Conservation (phyloP, 2,888 invertebrate genomes). For the Cerastis leucographa region DNA sequence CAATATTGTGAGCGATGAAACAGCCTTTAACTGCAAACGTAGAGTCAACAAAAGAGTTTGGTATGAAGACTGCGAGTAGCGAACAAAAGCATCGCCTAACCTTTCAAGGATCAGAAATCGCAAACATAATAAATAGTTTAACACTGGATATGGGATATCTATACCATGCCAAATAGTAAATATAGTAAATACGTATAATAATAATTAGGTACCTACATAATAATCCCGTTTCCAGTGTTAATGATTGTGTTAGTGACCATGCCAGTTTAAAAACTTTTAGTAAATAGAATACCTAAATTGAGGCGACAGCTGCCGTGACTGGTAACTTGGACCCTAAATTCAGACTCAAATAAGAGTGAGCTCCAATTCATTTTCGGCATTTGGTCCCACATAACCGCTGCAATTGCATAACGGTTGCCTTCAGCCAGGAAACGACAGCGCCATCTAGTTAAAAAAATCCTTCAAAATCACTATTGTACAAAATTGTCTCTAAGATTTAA, state of each 20-base stretch:
- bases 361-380: background rate
- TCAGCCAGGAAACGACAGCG: background rate
- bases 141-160: too few species aligned
- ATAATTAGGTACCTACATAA: too few species aligned
- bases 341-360: background rate
- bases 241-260: too few species aligned
- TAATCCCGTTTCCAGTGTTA: too few species aligned
- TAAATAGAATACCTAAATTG: too few species aligned
- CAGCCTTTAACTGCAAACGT: slow-evolving; percentile 33
- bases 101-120: background rate
- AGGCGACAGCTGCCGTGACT: background rate
- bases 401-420: background rate
- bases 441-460: background rate
- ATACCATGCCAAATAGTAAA: too few species aligned
- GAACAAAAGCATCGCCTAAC: background rate
- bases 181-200: too few species aligned
- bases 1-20: slow-evolving; percentile 33
- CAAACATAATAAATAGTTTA: too few species aligned
- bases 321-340: background rate
- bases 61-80: background rate
- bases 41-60: slow-evolving; percentile 29
- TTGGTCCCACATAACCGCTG: background rate
- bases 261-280: too few species aligned
- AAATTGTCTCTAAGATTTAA: background rate
- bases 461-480: background rate